Evolutionary conservation across 1,140 invertebrate species (phyloP).

Genomic region (Ridgeia piscesae): DNA sequence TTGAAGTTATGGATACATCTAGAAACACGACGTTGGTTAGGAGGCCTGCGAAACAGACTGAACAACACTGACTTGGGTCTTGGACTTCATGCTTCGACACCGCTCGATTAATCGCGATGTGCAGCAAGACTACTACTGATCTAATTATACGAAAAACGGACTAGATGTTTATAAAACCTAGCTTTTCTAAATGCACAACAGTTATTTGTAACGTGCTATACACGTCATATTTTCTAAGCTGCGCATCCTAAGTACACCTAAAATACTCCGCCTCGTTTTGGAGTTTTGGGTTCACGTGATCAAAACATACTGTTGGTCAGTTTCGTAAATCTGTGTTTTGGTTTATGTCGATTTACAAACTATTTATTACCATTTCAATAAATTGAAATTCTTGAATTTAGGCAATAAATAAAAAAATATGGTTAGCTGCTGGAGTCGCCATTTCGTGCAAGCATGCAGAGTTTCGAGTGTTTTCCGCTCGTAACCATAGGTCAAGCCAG

Average conservation of each 20-base stretch:
- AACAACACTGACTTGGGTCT: not conserved
- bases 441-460: not conserved
- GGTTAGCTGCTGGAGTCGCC: not conserved
- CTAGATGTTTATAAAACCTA: not conserved
- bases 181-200: not conserved
- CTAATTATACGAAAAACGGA: not conserved
- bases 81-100: not conserved
- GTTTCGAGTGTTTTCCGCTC: not conserved
- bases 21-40: not conserved
- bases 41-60: not conserved
- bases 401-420: not conserved
- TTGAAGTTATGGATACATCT: not conserved
- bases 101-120: not conserved
- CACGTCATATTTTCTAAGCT: constrained; percentile 3
- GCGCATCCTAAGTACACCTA: not conserved
- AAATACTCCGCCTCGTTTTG: constrained; percentile 4
- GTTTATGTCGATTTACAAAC: not conserved
- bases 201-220: constrained; percentile 6
- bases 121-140: not conserved
- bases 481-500: not conserved
- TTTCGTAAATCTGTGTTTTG: not conserved
- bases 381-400: not conserved
- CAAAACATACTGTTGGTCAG: not conserved
- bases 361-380: not conserved
- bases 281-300: not conserved